phyloP scores from a whole-genome alignment of 2,113 vertebrate genomes.

The Crocuta crocuta region DNA sequence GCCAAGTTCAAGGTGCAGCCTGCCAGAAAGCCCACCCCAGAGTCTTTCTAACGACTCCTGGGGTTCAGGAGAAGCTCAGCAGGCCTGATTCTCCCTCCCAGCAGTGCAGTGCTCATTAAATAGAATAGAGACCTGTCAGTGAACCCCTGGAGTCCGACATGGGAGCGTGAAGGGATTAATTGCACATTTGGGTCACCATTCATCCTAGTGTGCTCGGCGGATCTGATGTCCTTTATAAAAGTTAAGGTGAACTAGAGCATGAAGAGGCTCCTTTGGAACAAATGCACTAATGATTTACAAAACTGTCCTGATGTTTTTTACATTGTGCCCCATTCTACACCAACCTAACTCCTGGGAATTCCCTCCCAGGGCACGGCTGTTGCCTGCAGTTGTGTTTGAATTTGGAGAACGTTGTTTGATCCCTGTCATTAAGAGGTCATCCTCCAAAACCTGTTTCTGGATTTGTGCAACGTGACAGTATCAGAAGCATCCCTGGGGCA shows the following conservation, averaged over 20 bases:
- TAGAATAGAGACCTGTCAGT: background rate
- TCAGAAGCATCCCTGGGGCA: background rate
- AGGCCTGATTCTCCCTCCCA: background rate
- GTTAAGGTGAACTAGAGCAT: conserved; percentile 61
- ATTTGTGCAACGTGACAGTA: no score
- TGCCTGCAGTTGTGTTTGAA: background rate
- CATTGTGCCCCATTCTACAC: background rate
- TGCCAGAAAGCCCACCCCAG: background rate
- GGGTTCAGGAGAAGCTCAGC: background rate
- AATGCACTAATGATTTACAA: background rate
- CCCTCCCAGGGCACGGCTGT: background rate
- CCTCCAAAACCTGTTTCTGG: background rate
- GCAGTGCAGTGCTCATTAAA: background rate
- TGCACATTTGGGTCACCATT: conserved; percentile 68
- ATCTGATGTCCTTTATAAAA: conserved; percentile 24
- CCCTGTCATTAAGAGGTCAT: background rate
- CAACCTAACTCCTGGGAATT: background rate
- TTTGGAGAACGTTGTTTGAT: background rate
- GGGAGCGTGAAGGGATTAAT: background rate
- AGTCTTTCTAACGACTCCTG: background rate
- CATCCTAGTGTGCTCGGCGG: background rate
- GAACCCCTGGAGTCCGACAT: background rate
- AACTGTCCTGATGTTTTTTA: background rate
- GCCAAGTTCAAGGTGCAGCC: background rate
- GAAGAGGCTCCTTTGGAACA: conserved; percentile 2